These are phyloP conservation scores for Cryptocephalus moraei DNA, from an alignment of 2,888 invertebrate species.

Conservation along the genomic window DNA sequence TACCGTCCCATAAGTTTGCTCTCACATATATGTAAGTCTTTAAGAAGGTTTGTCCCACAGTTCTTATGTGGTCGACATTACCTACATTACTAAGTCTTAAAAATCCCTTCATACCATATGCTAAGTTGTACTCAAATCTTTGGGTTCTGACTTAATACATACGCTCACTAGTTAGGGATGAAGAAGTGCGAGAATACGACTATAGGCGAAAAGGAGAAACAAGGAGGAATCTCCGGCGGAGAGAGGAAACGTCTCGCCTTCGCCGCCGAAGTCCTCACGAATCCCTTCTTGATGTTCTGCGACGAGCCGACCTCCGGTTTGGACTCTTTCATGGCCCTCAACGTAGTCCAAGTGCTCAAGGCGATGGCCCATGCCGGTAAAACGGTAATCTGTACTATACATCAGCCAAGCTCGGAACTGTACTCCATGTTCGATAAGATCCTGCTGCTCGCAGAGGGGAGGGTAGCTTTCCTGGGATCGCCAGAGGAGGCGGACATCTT, in stretches of 20 bases:
- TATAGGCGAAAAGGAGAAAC: constrained; percentile 78
- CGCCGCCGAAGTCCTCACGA: constrained; percentile 92
- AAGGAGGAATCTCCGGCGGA: constrained; percentile 92
- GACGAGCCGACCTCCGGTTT: constrained; percentile 89
- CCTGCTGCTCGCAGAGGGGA: constrained; percentile 82
- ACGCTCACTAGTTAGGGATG: constrained; percentile 59
- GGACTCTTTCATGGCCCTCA: constrained; percentile 95
- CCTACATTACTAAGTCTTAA: too few relatives aligned
- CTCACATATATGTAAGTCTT: too few relatives aligned
- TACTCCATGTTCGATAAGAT: constrained; percentile 85
- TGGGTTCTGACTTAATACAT: not conserved
- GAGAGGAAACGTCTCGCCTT: constrained; percentile 92
- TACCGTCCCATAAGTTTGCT: too few relatives aligned
- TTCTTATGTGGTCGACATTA: too few relatives aligned
- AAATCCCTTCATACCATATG: not conserved
- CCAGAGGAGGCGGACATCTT: constrained; percentile 68
- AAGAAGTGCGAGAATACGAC: constrained; percentile 82
- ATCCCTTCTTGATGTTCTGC: constrained; percentile 91
- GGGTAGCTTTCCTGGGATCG: constrained; percentile 80
- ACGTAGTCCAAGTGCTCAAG: constrained; percentile 73
- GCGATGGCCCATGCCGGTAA: constrained; percentile 70
- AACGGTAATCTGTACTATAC: constrained; percentile 86
- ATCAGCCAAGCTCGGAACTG: constrained; percentile 89
- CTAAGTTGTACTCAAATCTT: not conserved
- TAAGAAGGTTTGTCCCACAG: too few relatives aligned